Evolutionary conservation across 2,113 vertebrate species (phyloP).

Genomic region (Xyliphius kryptos): DNA sequence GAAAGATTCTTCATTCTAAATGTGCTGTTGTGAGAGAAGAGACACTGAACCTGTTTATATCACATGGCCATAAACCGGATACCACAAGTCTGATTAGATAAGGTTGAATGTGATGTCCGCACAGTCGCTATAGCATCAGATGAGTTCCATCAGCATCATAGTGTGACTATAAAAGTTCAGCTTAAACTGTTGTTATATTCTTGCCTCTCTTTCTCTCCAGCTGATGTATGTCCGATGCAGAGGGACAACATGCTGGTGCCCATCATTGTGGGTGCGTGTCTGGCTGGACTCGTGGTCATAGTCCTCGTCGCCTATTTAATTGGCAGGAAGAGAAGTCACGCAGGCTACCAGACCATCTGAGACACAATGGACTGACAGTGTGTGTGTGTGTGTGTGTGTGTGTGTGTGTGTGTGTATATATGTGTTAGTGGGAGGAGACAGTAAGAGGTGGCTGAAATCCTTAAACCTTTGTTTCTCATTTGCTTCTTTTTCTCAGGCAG

Average conservation of each 20-base stretch:
- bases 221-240: conserved; percentile 83
- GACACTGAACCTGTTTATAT: no score
- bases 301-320: conserved; percentile 94
- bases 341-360: conserved; percentile 98
- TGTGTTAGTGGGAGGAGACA: conserved; percentile 5
- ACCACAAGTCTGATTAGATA: no score
- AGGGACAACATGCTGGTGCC: conserved; percentile 92
- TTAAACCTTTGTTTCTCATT: not conserved
- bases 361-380: conserved; percentile 4
- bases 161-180: no score
- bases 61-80: no score
- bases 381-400: not conserved
- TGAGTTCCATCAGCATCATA: no score
- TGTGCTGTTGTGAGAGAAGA: no score
- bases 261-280: conserved; percentile 87
- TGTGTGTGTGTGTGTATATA: conserved; percentile 1
- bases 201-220: conserved; percentile 57
- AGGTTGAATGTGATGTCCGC: no score
- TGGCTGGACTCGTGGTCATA: conserved; percentile 90
- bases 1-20: no score
- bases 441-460: conserved; percentile 7
- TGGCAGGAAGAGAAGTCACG: conserved; percentile 91
- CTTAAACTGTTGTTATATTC: no score
- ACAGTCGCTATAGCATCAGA: no score
- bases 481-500: not conserved